A percentile compares a stretch with the other conserved stretches of the same genome.
phyloP scores from a whole-genome alignment of 64 coral and sea anemone species.

The Catalaphyllia jardinei region DNA sequence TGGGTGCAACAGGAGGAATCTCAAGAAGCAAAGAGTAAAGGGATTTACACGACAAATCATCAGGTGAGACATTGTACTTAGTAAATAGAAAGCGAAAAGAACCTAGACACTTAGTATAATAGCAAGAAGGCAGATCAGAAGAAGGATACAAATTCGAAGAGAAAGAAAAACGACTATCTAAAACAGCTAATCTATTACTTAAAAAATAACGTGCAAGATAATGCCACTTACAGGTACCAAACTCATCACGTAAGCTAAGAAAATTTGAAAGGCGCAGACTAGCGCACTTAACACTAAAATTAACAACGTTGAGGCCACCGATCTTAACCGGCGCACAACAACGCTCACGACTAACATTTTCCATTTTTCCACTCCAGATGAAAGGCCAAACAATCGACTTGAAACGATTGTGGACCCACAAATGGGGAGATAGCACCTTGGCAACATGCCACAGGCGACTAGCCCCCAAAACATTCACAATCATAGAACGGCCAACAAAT shows the following conservation, averaged over 20 bases:
- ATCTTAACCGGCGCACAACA: neutral
- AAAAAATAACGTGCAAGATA: neutral
- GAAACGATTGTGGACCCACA: neutral
- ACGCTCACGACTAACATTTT: neutral
- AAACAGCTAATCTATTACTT: neutral
- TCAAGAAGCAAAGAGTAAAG: neutral
- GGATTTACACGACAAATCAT: neutral
- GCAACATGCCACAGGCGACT: neutral
- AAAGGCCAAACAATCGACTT: neutral
- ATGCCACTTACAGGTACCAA: neutral
- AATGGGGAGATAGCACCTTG: neutral
- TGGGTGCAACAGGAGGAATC: neutral
- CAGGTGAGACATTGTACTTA: neutral
- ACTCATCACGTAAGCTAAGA: neutral
- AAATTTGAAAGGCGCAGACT: neutral
- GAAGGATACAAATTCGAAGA: neutral
- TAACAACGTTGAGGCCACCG: neutral
- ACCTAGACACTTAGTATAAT: neutral
- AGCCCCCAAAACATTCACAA: neutral
- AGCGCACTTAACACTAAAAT: neutral
- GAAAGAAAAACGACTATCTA: neutral
- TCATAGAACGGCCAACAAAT: neutral
- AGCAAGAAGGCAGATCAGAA: neutral
- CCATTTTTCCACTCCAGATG: neutral
- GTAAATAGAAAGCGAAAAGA: neutral